A percentile compares a stretch with the other conserved stretches of the same genome.
These are phyloP conservation scores for Pomacea canaliculata DNA, from an alignment of 2,888 invertebrate species.

Conservation along the genomic window DNA sequence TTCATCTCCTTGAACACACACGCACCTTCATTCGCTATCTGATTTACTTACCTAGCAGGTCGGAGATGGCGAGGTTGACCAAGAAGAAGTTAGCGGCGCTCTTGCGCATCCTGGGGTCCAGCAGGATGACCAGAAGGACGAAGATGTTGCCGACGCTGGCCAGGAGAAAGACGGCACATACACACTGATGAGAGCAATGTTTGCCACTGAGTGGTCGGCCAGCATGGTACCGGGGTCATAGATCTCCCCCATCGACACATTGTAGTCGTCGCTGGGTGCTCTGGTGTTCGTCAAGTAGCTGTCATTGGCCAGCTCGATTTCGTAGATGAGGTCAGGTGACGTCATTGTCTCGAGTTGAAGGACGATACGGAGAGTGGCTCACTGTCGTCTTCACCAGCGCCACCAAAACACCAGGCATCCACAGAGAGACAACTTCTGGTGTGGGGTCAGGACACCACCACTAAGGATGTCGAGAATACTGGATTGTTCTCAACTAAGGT, in stretches of 20 bases:
- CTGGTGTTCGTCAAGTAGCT: not conserved
- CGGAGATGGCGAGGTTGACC: constrained; percentile 60
- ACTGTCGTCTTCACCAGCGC: too few relatives aligned
- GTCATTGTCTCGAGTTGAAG: not conserved
- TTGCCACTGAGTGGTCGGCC: constrained; percentile 24
- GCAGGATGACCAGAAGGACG: constrained; percentile 54
- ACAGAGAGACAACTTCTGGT: too few relatives aligned
- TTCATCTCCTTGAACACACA: too few relatives aligned
- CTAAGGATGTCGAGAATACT: too few relatives aligned
- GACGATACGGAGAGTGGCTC: too few relatives aligned
- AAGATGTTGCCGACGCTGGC: constrained; percentile 57
- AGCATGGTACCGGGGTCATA: constrained; percentile 14
- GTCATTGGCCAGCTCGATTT: constrained; percentile 18
- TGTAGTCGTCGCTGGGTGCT: not conserved
- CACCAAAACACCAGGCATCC: too few relatives aligned
- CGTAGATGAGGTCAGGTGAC: constrained; percentile 7
- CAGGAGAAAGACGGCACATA: constrained; percentile 55
- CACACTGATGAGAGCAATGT: constrained; percentile 48
- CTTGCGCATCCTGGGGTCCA: constrained; percentile 49
- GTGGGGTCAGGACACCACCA: too few relatives aligned
- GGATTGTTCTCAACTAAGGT: too few relatives aligned
- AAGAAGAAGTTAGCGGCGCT: constrained; percentile 60
- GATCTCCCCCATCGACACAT: constrained; percentile 17
- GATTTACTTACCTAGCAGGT: constrained; percentile 55
- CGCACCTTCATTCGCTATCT: too few relatives aligned